Evolutionary conservation across 1,140 invertebrate genomes (phyloP), one percentile per base, ranked within the genome.

Genomic region (Agrypnia vestita): DNA sequence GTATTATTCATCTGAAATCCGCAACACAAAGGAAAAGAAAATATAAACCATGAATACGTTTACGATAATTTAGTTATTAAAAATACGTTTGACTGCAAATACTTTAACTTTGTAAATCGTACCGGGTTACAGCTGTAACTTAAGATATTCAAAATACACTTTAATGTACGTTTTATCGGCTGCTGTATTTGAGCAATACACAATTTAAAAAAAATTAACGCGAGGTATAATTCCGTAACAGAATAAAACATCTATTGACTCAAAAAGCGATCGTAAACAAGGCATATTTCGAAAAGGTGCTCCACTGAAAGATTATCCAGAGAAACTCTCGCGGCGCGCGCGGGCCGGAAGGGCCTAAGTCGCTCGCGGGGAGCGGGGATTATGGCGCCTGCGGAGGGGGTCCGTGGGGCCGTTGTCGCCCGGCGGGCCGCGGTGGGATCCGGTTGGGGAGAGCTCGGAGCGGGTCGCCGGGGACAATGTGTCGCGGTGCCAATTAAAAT

Each of bases 401-500:
- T 11, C 12, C 3, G 9, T 25, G 35, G n/a, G 71, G 11, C 47
- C 35, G 13, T 55, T 25, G 19, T 73, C 51, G 71, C 15, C 13
- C 25, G 64, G 12, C 12, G 15, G 64, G 10, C 9, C 15, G 15
- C 8, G 17, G 17, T 69, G 64, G n/a, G 64, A 69, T 69, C 64
- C 43, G 44, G 64, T 75, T 59, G 59, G 53, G 55, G 49, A 44
- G 72, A 44, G 15, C 17, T 15, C 15, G 64, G 44, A 64, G 59
- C 59, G 43, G 19, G 55, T 47, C 51, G 64, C 8, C 72, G 46
- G 44, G 47, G 73, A 79, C 64, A 62, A 78, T 76, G 81, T 79
- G 81, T 82, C 76, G 73, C 77, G 64, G 19, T 77, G 81, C 81
- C 81, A 82, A 82, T 82, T 82, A 82, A 82, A 82, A 80, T 80